Conservation (phyloP, 2,797 vertebrate genomes). For the Pampus argenteus region DNA sequence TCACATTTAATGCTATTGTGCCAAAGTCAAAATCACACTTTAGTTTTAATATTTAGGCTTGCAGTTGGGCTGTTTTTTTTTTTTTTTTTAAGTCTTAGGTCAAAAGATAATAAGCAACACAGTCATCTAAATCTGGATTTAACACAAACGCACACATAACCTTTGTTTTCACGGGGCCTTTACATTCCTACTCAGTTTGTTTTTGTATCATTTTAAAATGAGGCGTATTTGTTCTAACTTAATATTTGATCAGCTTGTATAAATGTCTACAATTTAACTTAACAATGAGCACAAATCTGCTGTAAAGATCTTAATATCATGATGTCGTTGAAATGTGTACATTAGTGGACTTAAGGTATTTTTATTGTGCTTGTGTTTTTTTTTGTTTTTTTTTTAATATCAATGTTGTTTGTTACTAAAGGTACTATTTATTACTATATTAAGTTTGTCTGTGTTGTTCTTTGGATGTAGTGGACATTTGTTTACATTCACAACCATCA, state of each 20-base stretch:
- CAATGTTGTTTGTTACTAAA: slow-evolving; percentile 78
- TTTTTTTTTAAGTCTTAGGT: slow-evolving; percentile 43
- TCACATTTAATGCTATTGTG: background rate
- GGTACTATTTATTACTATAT: slow-evolving; percentile 79
- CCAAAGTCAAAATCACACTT: slow-evolving; percentile 18
- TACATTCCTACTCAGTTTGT: slow-evolving; percentile 64
- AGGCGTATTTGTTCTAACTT: slow-evolving; percentile 64
- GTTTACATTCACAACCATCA: background rate
- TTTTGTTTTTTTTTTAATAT: slow-evolving; percentile 57
- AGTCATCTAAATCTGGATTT: slow-evolving; percentile 8
- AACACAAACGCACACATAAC: slow-evolving; percentile 4
- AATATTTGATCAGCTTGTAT: slow-evolving; percentile 58
- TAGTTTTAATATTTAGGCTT: slow-evolving; percentile 15
- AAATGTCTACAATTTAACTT: slow-evolving; percentile 77
- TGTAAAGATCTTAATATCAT: slow-evolving; percentile 60
- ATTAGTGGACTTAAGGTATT: slow-evolving; percentile 52
- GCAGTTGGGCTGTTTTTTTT: slow-evolving; percentile 24
- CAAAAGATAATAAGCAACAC: slow-evolving; percentile 8
- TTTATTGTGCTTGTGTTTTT: slow-evolving; percentile 49
- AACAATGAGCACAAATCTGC: slow-evolving; percentile 63
- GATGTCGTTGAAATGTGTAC: slow-evolving; percentile 65
- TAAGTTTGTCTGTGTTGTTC: slow-evolving; percentile 26
- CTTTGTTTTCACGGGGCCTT: slow-evolving; percentile 10
- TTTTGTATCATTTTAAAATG: slow-evolving; percentile 52
- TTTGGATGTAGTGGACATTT: background rate